Evolutionary conservation across 2,888 invertebrate species (phyloP), one percentile per base, ranked within the genome.

Genomic region (Ctenicera cuprea): DNA sequence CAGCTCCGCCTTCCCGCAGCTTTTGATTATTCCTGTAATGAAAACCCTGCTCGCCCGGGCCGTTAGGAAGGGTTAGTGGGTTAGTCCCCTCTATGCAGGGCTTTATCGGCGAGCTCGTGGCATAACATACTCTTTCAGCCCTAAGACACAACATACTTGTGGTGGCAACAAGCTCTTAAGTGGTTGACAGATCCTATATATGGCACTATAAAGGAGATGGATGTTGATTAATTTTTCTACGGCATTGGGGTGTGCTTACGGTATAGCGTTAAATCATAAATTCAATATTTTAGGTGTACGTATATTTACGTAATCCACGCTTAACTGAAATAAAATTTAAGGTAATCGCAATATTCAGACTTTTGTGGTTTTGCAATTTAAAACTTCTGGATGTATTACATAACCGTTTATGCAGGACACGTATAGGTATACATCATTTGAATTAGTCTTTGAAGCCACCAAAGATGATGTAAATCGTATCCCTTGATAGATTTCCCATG

Each of bases 401-500:
- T 54, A 66, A 37, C 22, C 54, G 33, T 59, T 59, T 38, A 59
- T 37, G n/a, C 59, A 20, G 20, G 12, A 3, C 38, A 37, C 48
- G 22, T 64, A n/a, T n/a, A n/a, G n/a, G n/a, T n/a, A 48, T 64
- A 48, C 30, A 30, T 64, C 59, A 62, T 62, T 62, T 22, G 62
- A 43, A 62, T 69, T 69, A 50, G 68, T 30, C 68, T 59, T 61
- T 61, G 59, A 50, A 50, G 61, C n/a, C 26, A 61, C 48, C 50
- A 69, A 69, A 69, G 68, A 69, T 69, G 61, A 69, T 69, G 61
- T 59, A 69, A 69, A 69, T 69, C 48, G 68, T 50, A 22, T 61
- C 61, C 22, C 61, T 33, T 61, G 45, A 61, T 69, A 69, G 59
- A 69, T 69, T 69, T 69, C 68, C 68, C 68, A 69, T 26, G 68